phyloP scores from a whole-genome alignment of 2,113 vertebrate species.

The human region GRCh38 chr1:113435501-113436000 shows the following conservation, averaged over 20 bases:
- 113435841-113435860: constrained; percentile 21
- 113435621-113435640: constrained; percentile 44
- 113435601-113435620: constrained; percentile 21
- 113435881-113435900: not conserved
- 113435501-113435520: constrained; percentile 36
- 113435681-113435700: not conserved
- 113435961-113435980: not conserved
- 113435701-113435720: constrained; percentile 36
- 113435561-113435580: not conserved
- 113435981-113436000: constrained; percentile 22
- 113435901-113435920: constrained; percentile 30
- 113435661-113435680: not conserved
- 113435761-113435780: not conserved
- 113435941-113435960: constrained; percentile 12
- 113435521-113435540: constrained; percentile 1
- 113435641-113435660: not conserved
- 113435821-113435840: not conserved
- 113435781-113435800: not conserved
- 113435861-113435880: not conserved
- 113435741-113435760: constrained; percentile 3
- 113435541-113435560: constrained; percentile 11
- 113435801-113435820: not conserved
- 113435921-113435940: not conserved
- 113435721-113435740: constrained; percentile 1
- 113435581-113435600: constrained; percentile 32